Evolutionary conservation across 2,888 invertebrate species (phyloP).

Genomic region (Tromatobia lineatoria): DNA sequence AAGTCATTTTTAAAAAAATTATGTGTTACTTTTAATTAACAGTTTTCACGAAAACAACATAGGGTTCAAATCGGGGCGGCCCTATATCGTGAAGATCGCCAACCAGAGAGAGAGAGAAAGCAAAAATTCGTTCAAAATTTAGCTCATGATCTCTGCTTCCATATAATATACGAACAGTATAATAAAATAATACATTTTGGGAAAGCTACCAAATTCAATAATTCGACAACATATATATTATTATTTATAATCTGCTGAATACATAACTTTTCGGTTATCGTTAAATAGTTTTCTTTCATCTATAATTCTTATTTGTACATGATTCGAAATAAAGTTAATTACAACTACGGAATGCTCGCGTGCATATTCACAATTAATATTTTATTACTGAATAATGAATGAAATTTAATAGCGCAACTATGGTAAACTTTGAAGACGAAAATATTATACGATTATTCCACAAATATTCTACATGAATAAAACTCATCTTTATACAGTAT

Average conservation of each 20-base stretch:
- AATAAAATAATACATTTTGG: background rate
- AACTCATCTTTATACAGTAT: background rate
- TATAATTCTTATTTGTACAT: conserved; percentile 63
- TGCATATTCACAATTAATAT: conserved; percentile 54
- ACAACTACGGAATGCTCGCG: conserved; percentile 60
- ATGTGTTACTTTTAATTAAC: too few relatives aligned
- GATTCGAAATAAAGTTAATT: conserved; percentile 52
- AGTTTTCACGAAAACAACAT: too few relatives aligned
- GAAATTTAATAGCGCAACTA: background rate
- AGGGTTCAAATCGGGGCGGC: too few relatives aligned
- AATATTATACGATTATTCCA: conserved; percentile 20
- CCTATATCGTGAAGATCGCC: too few relatives aligned
- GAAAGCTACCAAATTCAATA: conserved; percentile 17
- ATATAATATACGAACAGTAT: background rate
- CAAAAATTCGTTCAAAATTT: too few relatives aligned
- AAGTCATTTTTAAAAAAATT: too few relatives aligned
- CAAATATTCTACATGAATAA: conserved; percentile 10
- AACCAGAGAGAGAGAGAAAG: too few relatives aligned
- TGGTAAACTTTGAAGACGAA: conserved; percentile 1
- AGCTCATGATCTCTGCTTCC: too few relatives aligned
- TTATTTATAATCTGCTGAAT: conserved; percentile 58
- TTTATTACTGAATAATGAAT: background rate
- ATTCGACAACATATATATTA: conserved; percentile 58
- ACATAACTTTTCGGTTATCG: conserved; percentile 56
- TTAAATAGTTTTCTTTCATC: conserved; percentile 58